Evolutionary conservation across 2,888 invertebrate species (phyloP), one percentile per base, ranked within the genome.

Genomic region (Galeruca laticollis): DNA sequence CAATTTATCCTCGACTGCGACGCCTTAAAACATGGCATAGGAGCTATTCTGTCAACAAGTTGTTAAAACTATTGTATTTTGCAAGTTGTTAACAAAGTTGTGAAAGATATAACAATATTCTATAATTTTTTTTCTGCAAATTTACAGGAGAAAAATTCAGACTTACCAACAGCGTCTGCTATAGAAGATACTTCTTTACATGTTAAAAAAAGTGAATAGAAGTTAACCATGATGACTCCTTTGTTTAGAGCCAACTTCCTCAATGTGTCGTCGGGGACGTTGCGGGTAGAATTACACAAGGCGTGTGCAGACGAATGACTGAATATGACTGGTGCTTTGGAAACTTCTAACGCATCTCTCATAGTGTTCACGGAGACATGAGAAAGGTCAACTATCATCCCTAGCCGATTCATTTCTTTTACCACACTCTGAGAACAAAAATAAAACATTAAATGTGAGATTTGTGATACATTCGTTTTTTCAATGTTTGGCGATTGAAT

Each of bases 171-270:
- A 72, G 94, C 94, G 86, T 94, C 93, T 73, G 91, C 89, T 64
- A 94, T 90, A 0, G 92, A 94, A 2, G 94, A 91, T 51, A 90
- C 90, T 69, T 92, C 91, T 79, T 89, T 90, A 84, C 92, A 92
- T 20, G 93, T 93, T 49, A 94, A 88, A 82, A 93, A 95, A 62
- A 90, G 89, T 2, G 92, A 92, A 86, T 93, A 94, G 86, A 95
- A 95, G 84, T 94, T 94, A 79, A 95, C 93, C 95, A 95, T 95
- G 73, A 95, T 92, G 64, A 95, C 89, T 47, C 95, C 95, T 70
- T 92, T 91, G 84, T 95, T 95, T 76, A 91, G 88, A 35, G 92
- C 91, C 76, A 95, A 88, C 78, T 90, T 87, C 54, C 90, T 86
- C 62, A 95, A 87, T 66, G 94, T 91, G 66, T 91, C 89, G 84